These are phyloP conservation scores for Myotis planiceps DNA, from an alignment of 2,797 vertebrate genomes.

Conservation along the genomic window DNA sequence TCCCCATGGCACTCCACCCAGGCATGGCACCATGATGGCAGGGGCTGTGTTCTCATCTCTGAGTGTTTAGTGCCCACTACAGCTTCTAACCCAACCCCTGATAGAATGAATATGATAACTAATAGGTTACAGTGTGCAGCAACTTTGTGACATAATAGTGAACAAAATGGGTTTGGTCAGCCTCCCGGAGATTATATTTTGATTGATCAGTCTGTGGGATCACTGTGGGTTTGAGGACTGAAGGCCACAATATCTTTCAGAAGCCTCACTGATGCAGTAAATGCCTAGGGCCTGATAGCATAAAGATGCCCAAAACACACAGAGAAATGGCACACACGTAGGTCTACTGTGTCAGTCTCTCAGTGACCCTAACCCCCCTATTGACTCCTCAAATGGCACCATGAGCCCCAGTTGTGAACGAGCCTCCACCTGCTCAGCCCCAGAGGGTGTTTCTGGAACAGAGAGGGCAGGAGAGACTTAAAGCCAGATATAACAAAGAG, in stretches of 20 bases:
- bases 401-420: not conserved
- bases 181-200: not conserved
- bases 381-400: not conserved
- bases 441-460: not conserved
- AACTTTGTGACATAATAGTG: not conserved
- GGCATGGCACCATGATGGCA: fast-evolving
- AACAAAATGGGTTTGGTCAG: not conserved
- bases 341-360: not conserved
- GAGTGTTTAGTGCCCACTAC: not conserved
- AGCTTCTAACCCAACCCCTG: not conserved
- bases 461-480: not conserved
- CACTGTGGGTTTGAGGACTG: not conserved
- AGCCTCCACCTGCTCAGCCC: too few relatives aligned
- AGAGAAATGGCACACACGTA: not conserved
- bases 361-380: not conserved
- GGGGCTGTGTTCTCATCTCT: not conserved
- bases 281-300: not conserved
- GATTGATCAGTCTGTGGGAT: not conserved
- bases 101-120: not conserved
- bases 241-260: not conserved
- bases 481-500: not conserved
- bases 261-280: not conserved
- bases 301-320: not conserved
- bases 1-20: fast-evolving
- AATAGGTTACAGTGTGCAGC: not conserved